A percentile compares a stretch with the other conserved stretches of the same genome.
These are phyloP conservation scores for Andricus curvator DNA, from an alignment of 2,888 invertebrate genomes.

Conservation along the genomic window DNA sequence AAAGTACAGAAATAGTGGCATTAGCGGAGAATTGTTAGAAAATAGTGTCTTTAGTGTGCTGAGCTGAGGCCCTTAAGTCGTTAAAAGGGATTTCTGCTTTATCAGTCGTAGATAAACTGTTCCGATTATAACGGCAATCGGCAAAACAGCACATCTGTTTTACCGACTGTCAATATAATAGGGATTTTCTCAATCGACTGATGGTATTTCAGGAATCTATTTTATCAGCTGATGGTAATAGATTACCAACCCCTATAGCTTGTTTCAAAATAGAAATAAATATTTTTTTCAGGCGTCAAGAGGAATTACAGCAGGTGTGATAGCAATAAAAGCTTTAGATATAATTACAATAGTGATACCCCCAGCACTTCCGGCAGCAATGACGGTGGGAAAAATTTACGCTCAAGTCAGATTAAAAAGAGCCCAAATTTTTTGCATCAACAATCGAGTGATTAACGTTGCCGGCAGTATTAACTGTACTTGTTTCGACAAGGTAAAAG, in stretches of 20 bases:
- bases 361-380: slow-evolving; percentile 93
- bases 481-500: slow-evolving; percentile 91
- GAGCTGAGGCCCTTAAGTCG: no score
- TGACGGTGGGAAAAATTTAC: slow-evolving; percentile 90
- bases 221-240: not conserved
- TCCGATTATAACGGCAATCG: not conserved
- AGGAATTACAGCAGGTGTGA: slow-evolving; percentile 78
- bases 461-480: slow-evolving; percentile 89
- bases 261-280: no score
- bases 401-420: slow-evolving; percentile 86
- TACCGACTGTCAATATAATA: not conserved
- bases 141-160: not conserved
- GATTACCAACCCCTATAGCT: no score
- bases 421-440: slow-evolving; percentile 88
- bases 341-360: slow-evolving; percentile 96
- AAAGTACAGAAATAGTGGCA: no score
- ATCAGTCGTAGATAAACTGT: accelerated
- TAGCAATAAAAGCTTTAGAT: slow-evolving; percentile 90
- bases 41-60: no score
- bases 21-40: no score
- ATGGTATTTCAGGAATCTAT: not conserved
- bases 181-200: not conserved
- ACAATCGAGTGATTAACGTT: slow-evolving; percentile 88
- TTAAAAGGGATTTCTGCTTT: not conserved
- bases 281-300: slow-evolving; percentile 79